phyloP scores from a whole-genome alignment of 2,797 vertebrate species.

The Scyliorhinus canicula region DNA sequence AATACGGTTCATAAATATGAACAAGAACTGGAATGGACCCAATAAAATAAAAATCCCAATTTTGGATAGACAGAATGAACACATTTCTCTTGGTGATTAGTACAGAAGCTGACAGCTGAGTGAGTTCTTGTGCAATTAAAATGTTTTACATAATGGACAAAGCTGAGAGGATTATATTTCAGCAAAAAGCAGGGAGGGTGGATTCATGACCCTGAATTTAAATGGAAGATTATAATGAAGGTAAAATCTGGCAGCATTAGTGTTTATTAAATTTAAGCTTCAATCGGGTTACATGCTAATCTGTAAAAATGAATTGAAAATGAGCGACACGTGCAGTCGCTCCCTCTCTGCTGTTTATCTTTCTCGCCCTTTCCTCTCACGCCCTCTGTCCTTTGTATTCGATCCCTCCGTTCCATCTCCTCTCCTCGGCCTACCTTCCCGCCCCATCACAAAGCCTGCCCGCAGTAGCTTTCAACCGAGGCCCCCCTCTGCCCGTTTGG shows the following conservation, averaged over 20 bases:
- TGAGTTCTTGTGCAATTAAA: background rate
- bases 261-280: constrained; percentile 27
- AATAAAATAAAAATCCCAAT: background rate
- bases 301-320: constrained; percentile 28
- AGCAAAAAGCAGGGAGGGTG: constrained; percentile 26
- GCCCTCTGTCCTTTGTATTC: background rate
- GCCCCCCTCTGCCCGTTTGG: too few relatives aligned
- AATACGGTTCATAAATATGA: background rate
- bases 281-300: constrained; percentile 29
- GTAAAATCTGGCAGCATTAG: constrained; percentile 25
- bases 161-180: constrained; percentile 26
- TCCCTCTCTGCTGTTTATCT: background rate
- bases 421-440: too few relatives aligned
- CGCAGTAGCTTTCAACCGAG: too few relatives aligned
- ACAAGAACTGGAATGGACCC: background rate
- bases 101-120: constrained; percentile 10
- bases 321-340: background rate
- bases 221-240: constrained; percentile 33
- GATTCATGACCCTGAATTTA: constrained; percentile 35
- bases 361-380: too few relatives aligned
- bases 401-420: background rate
- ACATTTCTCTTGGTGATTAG: constrained; percentile 15
- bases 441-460: too few relatives aligned
- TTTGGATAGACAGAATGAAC: background rate
- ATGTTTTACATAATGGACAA: constrained; percentile 30